Base-by-base conservation (phyloP, 1,140 invertebrate species). In the Hypothenemus hampei region DNA sequence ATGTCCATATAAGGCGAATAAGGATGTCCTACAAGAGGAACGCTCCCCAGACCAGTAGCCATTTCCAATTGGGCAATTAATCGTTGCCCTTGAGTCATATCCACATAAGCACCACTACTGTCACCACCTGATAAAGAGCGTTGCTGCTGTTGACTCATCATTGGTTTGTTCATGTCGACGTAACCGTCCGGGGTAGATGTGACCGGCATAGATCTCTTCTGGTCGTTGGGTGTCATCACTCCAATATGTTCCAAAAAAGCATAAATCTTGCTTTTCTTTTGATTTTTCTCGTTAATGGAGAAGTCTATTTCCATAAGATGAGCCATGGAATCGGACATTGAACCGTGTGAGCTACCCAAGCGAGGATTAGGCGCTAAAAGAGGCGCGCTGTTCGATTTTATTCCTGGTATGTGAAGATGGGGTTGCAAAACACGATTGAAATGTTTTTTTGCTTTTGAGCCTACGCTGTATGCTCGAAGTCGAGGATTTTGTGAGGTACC, bases 281-380 rank as follows among this genome's bases (percentile, higher is more conserved):
- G 6, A 8, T 20, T 43, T 16, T 16, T 37, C 13, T 24, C 47
- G 29, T 24, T 43, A 20, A 7, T 19, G 19, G 81, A 81, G 64
- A 89, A 89, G 69, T 89, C 87, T 47, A 90, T 77, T 70, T 87
- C 86, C 85, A 90, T 87, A 35, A 87, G 75, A 72, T 90, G 85
- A 46, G 84, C 84, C 73, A 85, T 83, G 0, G 80, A 78, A 49
- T 83, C 81, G n/a, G 82, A 81, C 8, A 77, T 73, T n/a, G 80
- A 83, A 58, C 78, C 78, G 56, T 81, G 80, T 35, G 77, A 78
- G 67, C 78, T 80, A 44, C 73, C 75, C 29, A 62, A 69, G n/a
- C 74, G 73, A 3, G 63, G 65, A 31, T 71, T 66, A 0, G 55
- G 24, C 71, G 21, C 70, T 44, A 82, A 67, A 6, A 82, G 57